Percentiles rank a stretch among this genome's conserved stretches.
phyloP scores from a whole-genome alignment of 2,113 vertebrate genomes.

The Phyllostomus discolor region DNA sequence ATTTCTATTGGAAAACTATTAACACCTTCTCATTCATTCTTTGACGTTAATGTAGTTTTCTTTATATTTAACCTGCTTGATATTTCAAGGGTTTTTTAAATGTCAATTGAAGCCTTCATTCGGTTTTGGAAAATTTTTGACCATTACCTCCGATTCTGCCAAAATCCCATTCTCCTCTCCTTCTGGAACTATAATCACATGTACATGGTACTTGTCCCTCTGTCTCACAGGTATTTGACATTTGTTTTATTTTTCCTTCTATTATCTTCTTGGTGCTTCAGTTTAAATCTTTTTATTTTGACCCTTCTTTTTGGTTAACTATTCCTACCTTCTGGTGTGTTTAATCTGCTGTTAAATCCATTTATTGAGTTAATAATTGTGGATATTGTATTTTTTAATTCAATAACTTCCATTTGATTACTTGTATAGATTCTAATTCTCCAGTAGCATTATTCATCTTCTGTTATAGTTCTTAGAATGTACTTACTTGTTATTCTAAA shows the following conservation, averaged over 20 bases:
- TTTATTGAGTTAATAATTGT: conserved; percentile 2
- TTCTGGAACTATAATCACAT: neutral
- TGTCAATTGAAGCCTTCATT: neutral
- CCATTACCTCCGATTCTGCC: neutral
- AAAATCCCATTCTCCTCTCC: neutral
- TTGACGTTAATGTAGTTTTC: neutral
- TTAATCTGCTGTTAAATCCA: neutral
- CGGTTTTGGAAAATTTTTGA: neutral
- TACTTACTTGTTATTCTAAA: neutral
- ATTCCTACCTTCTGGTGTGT: neutral
- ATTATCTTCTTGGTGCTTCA: neutral
- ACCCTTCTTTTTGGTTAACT: neutral
- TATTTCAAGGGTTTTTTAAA: neutral
- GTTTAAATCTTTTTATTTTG: neutral
- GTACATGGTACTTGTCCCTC: neutral
- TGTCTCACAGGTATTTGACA: neutral
- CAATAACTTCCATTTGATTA: neutral
- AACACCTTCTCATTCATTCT: neutral
- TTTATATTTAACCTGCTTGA: neutral
- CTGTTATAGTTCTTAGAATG: neutral
- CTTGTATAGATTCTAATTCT: neutral
- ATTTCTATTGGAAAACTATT: neutral
- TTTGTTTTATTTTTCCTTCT: neutral
- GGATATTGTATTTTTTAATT: neutral
- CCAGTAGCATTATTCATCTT: neutral